phyloP scores from a whole-genome alignment of 2,888 invertebrate species.

The Eupsilia transversa region DNA sequence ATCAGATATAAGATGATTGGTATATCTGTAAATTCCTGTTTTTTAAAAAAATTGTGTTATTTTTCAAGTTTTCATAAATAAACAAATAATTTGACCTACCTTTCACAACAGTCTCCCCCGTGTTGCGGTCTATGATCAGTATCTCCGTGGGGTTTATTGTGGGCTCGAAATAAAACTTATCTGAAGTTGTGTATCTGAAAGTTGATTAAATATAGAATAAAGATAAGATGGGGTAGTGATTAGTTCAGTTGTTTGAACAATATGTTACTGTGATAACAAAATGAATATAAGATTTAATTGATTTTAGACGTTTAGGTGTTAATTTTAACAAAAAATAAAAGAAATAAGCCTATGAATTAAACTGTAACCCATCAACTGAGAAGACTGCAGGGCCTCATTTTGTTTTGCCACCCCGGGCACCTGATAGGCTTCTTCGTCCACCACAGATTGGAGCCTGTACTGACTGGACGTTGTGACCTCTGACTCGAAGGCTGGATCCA shows the following conservation, averaged over 20 bases:
- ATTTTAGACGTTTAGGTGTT: background rate
- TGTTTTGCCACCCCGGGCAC: too few relatives aligned
- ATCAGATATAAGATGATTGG: too few relatives aligned
- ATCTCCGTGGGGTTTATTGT: conserved; percentile 93
- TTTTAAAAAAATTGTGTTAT: too few relatives aligned
- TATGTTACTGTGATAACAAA: background rate
- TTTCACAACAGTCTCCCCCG: conserved; percentile 93
- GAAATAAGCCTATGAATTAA: background rate
- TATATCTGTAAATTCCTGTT: too few relatives aligned
- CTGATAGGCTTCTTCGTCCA: too few relatives aligned
- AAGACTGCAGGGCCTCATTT: too few relatives aligned
- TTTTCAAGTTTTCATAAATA: too few relatives aligned
- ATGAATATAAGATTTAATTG: background rate
- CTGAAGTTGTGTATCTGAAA: conserved; percentile 95
- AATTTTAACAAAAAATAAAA: background rate
- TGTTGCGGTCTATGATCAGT: conserved; percentile 95
- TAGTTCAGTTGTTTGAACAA: background rate
- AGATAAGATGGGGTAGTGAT: background rate
- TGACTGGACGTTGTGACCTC: too few relatives aligned
- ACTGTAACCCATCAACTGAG: too few relatives aligned
- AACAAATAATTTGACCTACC: conserved; percentile 80
- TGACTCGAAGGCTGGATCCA: too few relatives aligned
- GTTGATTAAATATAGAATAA: conserved; percentile 7
- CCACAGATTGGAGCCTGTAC: too few relatives aligned
- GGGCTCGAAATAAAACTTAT: conserved; percentile 97